Conservation (phyloP, 2,888 invertebrate genomes). For the Dolomedes plantarius region DNA sequence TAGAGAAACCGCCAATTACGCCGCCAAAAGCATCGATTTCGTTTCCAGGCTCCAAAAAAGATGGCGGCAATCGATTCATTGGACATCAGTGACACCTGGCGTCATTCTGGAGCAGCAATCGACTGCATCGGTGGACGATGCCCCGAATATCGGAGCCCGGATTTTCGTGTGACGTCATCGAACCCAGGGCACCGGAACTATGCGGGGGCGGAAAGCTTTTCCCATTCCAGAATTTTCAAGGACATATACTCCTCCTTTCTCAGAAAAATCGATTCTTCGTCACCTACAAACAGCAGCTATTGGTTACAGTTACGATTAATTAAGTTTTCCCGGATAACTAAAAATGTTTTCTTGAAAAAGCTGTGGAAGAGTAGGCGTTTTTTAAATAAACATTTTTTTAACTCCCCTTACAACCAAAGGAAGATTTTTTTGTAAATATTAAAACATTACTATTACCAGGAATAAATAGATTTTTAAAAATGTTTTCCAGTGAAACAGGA, state of each 20-base stretch:
- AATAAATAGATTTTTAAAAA: too few species aligned
- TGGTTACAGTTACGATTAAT: background rate
- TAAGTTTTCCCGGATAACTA: background rate
- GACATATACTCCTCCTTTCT: background rate
- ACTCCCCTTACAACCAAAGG: too few species aligned
- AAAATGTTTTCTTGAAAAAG: too few species aligned
- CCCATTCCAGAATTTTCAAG: slow-evolving; percentile 13
- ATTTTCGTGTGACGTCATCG: slow-evolving; percentile 38
- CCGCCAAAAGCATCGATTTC: slow-evolving; percentile 1
- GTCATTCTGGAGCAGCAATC: slow-evolving; percentile 24
- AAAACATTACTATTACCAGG: too few species aligned
- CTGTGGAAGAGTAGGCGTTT: too few species aligned
- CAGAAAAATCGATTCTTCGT: background rate
- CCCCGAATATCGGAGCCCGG: slow-evolving; percentile 14
- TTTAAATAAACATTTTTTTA: too few species aligned
- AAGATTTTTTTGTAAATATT: too few species aligned
- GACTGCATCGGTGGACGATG: slow-evolving; percentile 42
- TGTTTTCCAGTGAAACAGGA: too few species aligned
- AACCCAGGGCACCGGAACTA: background rate
- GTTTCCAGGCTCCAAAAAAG: background rate
- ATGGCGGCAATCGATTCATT: slow-evolving; percentile 54
- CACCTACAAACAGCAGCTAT: background rate
- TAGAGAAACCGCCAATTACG: background rate
- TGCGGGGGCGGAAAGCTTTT: background rate
- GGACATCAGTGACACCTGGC: slow-evolving; percentile 55